Evolutionary conservation across 2,888 invertebrate genomes (phyloP), one percentile per base, ranked within the genome.

Genomic region (Caenorhabditis panamensis): DNA sequence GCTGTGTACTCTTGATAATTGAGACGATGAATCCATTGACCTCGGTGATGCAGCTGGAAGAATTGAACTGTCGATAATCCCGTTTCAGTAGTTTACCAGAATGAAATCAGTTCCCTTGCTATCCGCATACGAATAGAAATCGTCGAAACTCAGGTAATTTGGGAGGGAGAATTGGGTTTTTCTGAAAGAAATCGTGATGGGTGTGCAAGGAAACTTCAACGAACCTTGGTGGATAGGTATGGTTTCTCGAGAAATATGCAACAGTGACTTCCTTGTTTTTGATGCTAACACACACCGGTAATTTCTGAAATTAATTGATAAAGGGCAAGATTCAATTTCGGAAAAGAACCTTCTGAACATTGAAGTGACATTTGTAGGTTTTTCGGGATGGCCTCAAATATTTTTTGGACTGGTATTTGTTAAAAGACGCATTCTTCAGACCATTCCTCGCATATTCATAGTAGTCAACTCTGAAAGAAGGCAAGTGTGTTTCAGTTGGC

Each of bases 21-120:
- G 44, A 73, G 49, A 20, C 73, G 73, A 73, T 73, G 66, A 20
- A 73, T 73, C 73, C 73, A 73, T 59, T 73, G 64, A 11, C 58
- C 66, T 16, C 16, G 37, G 20, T 73, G 73, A 51, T 73, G 73
- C 37, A 73, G 47, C 31, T 31, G 31, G 31, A 31, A 31, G 4
- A 6, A 6, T 31, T 31, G 9, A 31, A n/a, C n/a, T n/a, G n/a
- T n/a, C 9, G 31, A 31, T 6, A 31, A 31, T 31, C 9, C 31
- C 4, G 9, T 31, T 31, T 31, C 31, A 31, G 31, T 31, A 9
- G 9, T 31, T 31, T 31, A 31, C 31, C 51, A 73, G 31, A 41
- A 73, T 73, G 26, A n/a, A 73, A 37, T 73, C 73, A 1, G 3
- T 22, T 9, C 73, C 73, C 0, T 56, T 4, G 8, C 11, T 3